Conservation (phyloP, 2,888 invertebrate genomes). For the Scaptomyza tumidula region DNA sequence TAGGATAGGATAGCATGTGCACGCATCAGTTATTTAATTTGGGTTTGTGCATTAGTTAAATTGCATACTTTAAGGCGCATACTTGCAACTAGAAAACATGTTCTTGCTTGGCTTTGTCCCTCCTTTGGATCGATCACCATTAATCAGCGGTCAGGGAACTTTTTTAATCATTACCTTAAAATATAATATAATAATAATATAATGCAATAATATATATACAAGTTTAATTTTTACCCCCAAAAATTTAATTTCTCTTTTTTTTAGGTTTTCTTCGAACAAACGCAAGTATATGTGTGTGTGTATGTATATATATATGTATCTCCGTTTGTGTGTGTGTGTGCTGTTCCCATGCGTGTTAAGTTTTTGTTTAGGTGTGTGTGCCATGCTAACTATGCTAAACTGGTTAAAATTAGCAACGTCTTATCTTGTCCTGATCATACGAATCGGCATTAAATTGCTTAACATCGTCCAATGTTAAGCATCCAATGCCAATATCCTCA, state of each 20-base stretch:
- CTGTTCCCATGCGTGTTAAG: not conserved
- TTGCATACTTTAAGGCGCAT: not conserved
- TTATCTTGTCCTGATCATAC: not conserved
- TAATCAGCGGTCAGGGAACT: no score
- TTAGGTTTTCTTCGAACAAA: no score
- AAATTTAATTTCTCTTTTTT: not conserved
- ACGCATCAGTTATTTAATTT: not conserved
- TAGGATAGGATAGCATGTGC: not conserved
- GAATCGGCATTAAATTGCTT: not conserved
- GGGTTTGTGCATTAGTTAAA: not conserved
- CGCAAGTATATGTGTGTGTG: no score
- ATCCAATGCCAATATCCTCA: not conserved
- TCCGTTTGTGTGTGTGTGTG: not conserved
- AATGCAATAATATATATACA: no score
- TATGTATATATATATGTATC: no score
- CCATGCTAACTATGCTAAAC: not conserved
- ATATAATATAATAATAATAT: no score
- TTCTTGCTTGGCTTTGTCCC: not conserved
- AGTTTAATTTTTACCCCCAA: no score
- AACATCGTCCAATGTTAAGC: not conserved
- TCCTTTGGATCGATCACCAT: no score
- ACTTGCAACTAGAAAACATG: not conserved
- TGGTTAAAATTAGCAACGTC: constrained; percentile 9
- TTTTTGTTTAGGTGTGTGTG: not conserved
- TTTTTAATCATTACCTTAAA: no score